A percentile compares a stretch with the other conserved stretches of the same genome.
phyloP scores from a whole-genome alignment of 2,113 vertebrate species.

The Sporophila hypoxantha region DNA sequence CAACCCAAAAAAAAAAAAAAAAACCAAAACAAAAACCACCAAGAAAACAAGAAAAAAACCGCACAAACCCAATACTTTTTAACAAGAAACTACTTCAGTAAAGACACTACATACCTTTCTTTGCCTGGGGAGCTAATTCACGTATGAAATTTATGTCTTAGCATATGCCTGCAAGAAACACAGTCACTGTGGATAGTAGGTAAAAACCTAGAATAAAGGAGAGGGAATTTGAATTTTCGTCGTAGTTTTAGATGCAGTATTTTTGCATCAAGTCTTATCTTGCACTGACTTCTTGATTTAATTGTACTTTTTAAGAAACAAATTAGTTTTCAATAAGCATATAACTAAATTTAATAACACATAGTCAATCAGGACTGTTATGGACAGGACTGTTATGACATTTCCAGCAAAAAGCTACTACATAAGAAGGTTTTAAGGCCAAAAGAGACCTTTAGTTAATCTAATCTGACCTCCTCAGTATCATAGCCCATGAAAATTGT shows the following conservation, averaged over 20 bases:
- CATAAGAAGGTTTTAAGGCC: background rate
- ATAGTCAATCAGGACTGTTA: background rate
- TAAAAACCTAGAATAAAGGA: background rate
- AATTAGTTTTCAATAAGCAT: background rate
- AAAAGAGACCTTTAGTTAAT: background rate
- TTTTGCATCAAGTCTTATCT: background rate
- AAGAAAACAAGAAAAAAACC: rapidly evolving
- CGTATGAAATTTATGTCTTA: background rate
- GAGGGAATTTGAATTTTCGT: background rate
- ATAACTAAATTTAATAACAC: background rate
- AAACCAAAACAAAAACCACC: no score
- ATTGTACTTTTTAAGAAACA: background rate
- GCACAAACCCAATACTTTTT: background rate
- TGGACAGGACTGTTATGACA: background rate
- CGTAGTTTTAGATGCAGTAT: background rate
- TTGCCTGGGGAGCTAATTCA: background rate
- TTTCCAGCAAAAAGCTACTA: background rate
- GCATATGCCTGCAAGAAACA: background rate
- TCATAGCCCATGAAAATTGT: background rate
- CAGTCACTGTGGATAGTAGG: background rate
- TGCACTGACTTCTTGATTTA: background rate
- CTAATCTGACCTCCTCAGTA: background rate
- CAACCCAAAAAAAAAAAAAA: background rate
- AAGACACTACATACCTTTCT: background rate
- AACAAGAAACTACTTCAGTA: background rate